Evolutionary conservation across 1,140 invertebrate genomes (phyloP).

Genomic region (Rhopalosiphum maidis): DNA sequence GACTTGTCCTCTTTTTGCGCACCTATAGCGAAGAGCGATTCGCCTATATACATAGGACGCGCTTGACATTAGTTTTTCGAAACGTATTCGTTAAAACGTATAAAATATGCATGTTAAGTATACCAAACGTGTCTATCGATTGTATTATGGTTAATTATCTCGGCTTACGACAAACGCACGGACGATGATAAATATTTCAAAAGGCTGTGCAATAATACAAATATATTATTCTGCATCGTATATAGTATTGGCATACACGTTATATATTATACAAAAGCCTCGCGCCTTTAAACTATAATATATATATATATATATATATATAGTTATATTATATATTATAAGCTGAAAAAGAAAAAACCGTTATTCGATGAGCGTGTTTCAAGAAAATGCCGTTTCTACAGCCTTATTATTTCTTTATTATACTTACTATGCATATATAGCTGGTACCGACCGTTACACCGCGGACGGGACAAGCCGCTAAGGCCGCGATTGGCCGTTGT

Average conservation of each 20-base stretch:
- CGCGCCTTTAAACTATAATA: neutral
- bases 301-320: too few relatives aligned
- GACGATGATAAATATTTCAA: neutral
- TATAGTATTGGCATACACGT: neutral
- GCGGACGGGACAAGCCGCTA: neutral
- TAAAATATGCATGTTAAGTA: neutral
- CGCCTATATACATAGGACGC: neutral
- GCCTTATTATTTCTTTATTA: neutral
- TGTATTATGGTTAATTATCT: neutral
- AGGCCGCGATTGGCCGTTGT: neutral
- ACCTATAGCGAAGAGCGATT: neutral
- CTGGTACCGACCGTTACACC: constrained; percentile 38
- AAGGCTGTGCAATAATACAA: neutral
- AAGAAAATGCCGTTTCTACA: neutral
- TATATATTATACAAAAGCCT: neutral
- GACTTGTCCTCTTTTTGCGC: neutral
- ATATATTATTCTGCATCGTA: neutral
- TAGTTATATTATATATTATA: neutral
- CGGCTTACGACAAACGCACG: neutral
- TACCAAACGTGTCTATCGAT: neutral
- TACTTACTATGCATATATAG: neutral
- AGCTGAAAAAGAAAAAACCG: constrained; percentile 26
- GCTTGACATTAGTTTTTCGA: neutral
- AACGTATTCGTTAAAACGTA: neutral
- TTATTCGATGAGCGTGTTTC: constrained; percentile 24